These are phyloP conservation scores for Echiichthys vipera DNA, from an alignment of 2,797 vertebrate species.

Conservation along the genomic window DNA sequence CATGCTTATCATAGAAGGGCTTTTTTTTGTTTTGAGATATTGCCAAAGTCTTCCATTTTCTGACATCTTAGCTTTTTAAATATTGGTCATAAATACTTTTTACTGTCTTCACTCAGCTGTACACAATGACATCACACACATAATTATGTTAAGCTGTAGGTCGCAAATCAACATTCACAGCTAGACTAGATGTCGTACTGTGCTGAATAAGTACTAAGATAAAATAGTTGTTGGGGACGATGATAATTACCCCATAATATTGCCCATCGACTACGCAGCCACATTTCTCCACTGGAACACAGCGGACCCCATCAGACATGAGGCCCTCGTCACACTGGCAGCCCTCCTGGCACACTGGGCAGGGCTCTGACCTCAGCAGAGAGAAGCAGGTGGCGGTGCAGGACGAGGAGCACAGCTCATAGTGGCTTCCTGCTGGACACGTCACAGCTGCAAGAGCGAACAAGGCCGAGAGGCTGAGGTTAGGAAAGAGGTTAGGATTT, in stretches of 20 bases:
- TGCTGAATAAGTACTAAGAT: neutral
- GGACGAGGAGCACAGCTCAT: constrained; percentile 68
- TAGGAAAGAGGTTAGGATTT: neutral
- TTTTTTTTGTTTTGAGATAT: too few species aligned
- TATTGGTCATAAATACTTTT: too few species aligned
- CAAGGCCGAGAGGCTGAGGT: neutral
- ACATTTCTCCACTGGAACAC: constrained; percentile 57
- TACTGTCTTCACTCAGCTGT: too few species aligned
- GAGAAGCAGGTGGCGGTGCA: constrained; percentile 73
- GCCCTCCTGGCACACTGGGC: constrained; percentile 73
- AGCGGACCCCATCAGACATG: constrained; percentile 67
- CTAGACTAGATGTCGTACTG: neutral
- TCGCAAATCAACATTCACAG: too few species aligned
- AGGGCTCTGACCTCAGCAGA: constrained; percentile 44
- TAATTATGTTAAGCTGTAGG: too few species aligned
- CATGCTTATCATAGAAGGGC: neutral
- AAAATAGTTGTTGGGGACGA: neutral
- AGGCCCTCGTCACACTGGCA: constrained; percentile 75
- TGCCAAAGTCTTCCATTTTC: too few species aligned
- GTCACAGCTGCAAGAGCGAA: constrained; percentile 18
- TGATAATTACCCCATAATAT: constrained; percentile 34
- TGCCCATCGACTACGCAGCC: constrained; percentile 40
- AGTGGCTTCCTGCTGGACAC: constrained; percentile 40
- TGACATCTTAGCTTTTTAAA: too few species aligned
- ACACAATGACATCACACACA: too few species aligned